A percentile compares a stretch with the other conserved stretches of the same genome.
phyloP scores from a whole-genome alignment of 2,797 vertebrate genomes.

The Danio aesculapii region DNA sequence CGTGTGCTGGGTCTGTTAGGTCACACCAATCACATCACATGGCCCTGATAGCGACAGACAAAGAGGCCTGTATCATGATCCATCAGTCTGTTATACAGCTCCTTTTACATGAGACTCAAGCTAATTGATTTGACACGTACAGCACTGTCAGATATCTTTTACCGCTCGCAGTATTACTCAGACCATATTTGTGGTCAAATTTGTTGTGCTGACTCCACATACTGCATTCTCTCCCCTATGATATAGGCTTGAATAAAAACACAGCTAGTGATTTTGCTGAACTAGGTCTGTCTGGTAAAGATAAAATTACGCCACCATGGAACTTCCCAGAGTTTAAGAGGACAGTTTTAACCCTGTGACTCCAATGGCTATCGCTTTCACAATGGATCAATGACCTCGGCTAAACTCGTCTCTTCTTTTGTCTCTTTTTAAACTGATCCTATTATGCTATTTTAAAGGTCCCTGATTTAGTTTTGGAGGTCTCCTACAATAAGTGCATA shows the following conservation, averaged over 20 bases:
- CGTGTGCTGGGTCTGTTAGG: conserved; percentile 52
- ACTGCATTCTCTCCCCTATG: background rate
- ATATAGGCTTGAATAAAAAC: background rate
- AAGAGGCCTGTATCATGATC: conserved; percentile 10
- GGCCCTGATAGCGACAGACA: conserved; percentile 32
- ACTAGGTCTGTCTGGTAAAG: background rate
- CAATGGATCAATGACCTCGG: background rate
- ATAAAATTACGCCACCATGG: background rate
- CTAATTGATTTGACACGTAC: background rate
- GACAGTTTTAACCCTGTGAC: background rate
- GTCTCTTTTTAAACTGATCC: background rate
- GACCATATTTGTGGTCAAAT: background rate
- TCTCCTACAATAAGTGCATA: too few species aligned
- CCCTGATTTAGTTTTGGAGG: background rate
- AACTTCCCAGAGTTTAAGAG: background rate
- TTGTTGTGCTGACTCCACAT: background rate
- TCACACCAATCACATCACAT: conserved; percentile 55
- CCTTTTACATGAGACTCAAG: background rate
- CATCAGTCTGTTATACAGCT: background rate
- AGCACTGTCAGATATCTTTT: background rate
- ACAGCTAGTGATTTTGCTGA: background rate
- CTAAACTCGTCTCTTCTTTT: background rate
- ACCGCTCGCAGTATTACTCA: background rate
- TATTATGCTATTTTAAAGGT: background rate
- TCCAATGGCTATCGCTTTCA: background rate